Base-by-base conservation (phyloP, 2,113 vertebrate species). In the Psettodes erumei region DNA sequence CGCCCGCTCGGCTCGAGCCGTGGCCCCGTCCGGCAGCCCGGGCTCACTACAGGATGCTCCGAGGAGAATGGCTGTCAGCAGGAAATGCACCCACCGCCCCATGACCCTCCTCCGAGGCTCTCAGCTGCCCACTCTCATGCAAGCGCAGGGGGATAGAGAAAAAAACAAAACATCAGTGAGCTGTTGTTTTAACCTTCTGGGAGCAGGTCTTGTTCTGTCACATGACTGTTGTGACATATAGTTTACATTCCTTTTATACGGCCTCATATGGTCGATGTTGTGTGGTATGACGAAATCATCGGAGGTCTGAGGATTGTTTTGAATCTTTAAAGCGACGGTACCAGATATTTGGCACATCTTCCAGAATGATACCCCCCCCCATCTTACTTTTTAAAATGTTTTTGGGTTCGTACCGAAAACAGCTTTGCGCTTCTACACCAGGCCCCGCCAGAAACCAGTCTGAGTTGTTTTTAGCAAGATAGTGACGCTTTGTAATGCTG, bases 1-100 rank as follows among this genome's bases (percentile, higher is more conserved):
- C 88, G 90, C 92, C 80, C 77, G 18, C 80, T 59, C 58, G 3
- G 11, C 81, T 77, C 74, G 60, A 33, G 69, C 64, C 76, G 32
- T 50, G 48, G 55, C 71, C 58, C 75, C 12, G 50, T 86, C 71
- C 61, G n/a, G 62, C 65, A 70, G 43, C 51, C 54, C 25, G 5
- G 55, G 65, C 79, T 87, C 71, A 83, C 86, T 86, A 83, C 70
- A 61, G 79, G 72, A 81, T 62, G 72, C 65, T 83, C 66, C 25
- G 69, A 66, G 54, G 72, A 79, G 72, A 77, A 80, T 70, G 65
- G 70, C 73, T 63, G 62, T 62, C 38, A 30, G 73, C 59, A 81
- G 83, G 79, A 86, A 85, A 71, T 40, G 64, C 79, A 76, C 69
- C 84, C 80, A 72, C 42, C 28, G 61, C 63, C 77, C 75, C 32